These are phyloP conservation scores for Chaunax sp. DNA, from an alignment of 2,797 vertebrate species.

Conservation along the genomic window DNA sequence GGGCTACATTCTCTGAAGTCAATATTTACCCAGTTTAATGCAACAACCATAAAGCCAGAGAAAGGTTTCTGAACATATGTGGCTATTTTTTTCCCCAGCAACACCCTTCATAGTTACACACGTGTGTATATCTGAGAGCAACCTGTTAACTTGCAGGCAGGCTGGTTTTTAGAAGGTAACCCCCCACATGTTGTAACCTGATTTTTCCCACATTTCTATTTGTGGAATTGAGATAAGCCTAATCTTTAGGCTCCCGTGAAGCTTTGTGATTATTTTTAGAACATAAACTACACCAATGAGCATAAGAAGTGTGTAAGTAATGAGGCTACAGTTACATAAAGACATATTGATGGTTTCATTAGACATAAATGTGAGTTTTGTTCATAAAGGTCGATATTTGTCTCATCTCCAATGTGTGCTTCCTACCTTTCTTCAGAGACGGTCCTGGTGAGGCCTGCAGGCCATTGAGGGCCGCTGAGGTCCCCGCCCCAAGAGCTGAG, in stretches of 20 bases:
- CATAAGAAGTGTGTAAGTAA: background rate
- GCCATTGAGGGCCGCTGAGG: constrained; percentile 80
- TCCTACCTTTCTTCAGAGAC: constrained; percentile 80
- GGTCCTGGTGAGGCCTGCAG: constrained; percentile 81
- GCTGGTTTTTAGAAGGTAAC: constrained; percentile 3
- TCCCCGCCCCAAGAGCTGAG: constrained; percentile 83
- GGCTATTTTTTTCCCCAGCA: background rate
- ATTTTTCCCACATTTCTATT: background rate
- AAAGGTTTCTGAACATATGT: background rate
- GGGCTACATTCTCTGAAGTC: constrained; percentile 3
- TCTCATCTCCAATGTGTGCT: background rate
- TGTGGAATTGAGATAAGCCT: background rate
- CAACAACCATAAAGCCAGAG: constrained; percentile 12
- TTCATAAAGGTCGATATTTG: background rate
- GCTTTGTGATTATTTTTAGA: background rate
- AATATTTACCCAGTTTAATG: constrained; percentile 48
- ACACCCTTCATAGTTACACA: background rate
- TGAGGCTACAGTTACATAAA: background rate
- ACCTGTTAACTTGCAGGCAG: constrained; percentile 1
- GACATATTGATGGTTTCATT: background rate
- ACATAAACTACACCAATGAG: background rate
- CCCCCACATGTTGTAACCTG: background rate
- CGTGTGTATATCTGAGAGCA: background rate
- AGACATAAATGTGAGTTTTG: background rate
- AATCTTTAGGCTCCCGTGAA: background rate